These are phyloP conservation scores for Magallana ariakensis DNA, from an alignment of 1,140 invertebrate species.

Conservation along the genomic window DNA sequence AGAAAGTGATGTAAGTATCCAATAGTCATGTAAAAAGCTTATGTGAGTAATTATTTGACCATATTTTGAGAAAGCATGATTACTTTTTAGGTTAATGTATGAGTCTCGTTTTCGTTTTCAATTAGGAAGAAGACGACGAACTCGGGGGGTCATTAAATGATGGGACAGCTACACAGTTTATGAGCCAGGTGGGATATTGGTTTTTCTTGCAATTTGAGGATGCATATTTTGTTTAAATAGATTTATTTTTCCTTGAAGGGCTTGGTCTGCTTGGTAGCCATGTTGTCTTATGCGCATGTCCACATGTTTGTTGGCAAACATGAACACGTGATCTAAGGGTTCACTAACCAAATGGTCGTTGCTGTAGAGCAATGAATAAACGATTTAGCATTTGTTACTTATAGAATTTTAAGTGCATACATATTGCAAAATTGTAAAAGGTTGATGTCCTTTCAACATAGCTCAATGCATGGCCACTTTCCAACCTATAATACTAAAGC, in stretches of 20 bases:
- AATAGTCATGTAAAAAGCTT: neutral
- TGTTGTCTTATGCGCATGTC: slow-evolving; percentile 49
- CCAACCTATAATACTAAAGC: too few species aligned
- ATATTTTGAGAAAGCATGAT: neutral
- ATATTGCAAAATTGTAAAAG: too few species aligned
- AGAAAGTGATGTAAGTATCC: slow-evolving; percentile 90
- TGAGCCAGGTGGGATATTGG: slow-evolving; percentile 67
- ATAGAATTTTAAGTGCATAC: too few species aligned
- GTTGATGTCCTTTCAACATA: too few species aligned
- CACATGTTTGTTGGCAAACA: slow-evolving; percentile 47
- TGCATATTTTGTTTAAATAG: neutral
- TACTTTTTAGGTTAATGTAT: slow-evolving; percentile 31
- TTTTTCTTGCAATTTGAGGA: neutral
- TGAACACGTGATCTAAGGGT: slow-evolving; percentile 39
- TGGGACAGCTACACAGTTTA: slow-evolving; percentile 62
- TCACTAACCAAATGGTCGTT: neutral
- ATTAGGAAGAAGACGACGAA: slow-evolving; percentile 71
- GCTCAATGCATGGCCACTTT: too few species aligned
- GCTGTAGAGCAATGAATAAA: too few species aligned
- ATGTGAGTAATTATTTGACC: neutral
- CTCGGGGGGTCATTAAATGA: slow-evolving; percentile 46
- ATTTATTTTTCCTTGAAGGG: neutral
- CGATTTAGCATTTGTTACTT: too few species aligned
- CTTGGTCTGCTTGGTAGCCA: neutral
- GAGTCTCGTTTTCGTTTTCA: slow-evolving; percentile 61